These are phyloP conservation scores for Cyrtonyx montezumae DNA, from an alignment of 2,113 vertebrate species.

Conservation along the genomic window DNA sequence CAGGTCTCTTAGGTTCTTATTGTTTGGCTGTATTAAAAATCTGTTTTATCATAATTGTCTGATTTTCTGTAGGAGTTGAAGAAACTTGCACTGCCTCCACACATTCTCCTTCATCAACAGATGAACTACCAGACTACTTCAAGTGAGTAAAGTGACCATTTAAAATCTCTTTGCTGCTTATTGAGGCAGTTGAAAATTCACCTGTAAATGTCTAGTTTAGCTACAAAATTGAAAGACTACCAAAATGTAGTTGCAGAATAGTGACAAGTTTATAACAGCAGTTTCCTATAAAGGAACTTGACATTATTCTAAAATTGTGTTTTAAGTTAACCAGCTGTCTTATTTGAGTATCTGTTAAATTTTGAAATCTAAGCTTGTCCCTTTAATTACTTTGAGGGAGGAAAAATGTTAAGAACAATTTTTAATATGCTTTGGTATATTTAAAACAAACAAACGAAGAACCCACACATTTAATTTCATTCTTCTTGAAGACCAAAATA, in stretches of 20 bases:
- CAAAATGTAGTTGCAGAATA: conserved; percentile 12
- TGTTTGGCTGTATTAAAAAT: conserved; percentile 26
- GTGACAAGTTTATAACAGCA: neutral
- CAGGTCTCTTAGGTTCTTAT: conserved; percentile 28
- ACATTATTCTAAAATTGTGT: neutral
- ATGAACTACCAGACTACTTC: conserved; percentile 84
- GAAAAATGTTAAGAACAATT: neutral
- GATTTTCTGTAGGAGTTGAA: conserved; percentile 74
- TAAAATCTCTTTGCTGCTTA: neutral
- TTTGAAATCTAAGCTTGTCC: neutral
- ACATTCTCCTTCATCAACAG: conserved; percentile 79
- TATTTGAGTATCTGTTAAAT: neutral
- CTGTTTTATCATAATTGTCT: neutral
- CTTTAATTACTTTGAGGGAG: neutral
- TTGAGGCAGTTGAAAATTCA: neutral
- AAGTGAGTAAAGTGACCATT: conserved; percentile 78
- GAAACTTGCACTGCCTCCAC: conserved; percentile 75
- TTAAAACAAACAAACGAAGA: neutral
- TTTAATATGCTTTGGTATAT: neutral
- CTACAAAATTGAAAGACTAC: conserved; percentile 15
- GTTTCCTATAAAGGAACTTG: conserved; percentile 1
- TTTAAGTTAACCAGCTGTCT: neutral
- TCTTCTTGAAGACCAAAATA: neutral
- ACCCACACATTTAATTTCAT: too few species aligned
- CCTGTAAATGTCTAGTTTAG: neutral